phyloP scores from a whole-genome alignment of 2,797 vertebrate species.

The Rousettus madagascariensis region DNA sequence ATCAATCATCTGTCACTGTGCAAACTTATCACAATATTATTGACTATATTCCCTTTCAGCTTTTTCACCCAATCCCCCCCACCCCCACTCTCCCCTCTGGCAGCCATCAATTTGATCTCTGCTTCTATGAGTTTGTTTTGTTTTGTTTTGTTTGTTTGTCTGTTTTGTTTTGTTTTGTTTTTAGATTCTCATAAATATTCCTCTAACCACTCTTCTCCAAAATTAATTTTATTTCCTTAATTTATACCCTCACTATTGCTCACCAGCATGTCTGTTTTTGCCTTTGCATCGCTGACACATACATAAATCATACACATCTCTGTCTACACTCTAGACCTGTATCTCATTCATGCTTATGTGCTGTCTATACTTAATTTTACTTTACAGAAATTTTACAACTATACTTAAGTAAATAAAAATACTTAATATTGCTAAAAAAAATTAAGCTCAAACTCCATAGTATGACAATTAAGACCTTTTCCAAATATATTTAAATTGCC shows the following conservation, averaged over 20 bases:
- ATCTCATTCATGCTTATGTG: background rate
- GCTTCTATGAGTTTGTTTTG: background rate
- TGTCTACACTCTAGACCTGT: background rate
- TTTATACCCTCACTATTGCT: background rate
- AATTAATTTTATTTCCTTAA: background rate
- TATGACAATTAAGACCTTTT: background rate
- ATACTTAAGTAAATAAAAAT: too few species aligned
- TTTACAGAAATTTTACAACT: too few species aligned
- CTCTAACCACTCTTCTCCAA: background rate
- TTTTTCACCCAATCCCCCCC: background rate
- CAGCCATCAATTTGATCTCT: background rate
- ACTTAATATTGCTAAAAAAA: background rate
- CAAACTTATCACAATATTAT: background rate
- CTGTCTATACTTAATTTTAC: background rate
- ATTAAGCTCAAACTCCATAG: background rate
- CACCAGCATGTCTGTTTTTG: background rate
- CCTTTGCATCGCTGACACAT: background rate
- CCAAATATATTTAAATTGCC: background rate
- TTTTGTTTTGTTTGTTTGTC: background rate
- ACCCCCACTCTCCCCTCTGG: background rate
- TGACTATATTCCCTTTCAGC: too few species aligned
- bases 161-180: background rate
- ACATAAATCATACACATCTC: background rate
- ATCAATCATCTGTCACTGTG: too few species aligned
- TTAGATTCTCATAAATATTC: background rate